Evolutionary conservation across 2,797 vertebrate genomes (phyloP).

Genomic region (Halcyon chelicuti): DNA sequence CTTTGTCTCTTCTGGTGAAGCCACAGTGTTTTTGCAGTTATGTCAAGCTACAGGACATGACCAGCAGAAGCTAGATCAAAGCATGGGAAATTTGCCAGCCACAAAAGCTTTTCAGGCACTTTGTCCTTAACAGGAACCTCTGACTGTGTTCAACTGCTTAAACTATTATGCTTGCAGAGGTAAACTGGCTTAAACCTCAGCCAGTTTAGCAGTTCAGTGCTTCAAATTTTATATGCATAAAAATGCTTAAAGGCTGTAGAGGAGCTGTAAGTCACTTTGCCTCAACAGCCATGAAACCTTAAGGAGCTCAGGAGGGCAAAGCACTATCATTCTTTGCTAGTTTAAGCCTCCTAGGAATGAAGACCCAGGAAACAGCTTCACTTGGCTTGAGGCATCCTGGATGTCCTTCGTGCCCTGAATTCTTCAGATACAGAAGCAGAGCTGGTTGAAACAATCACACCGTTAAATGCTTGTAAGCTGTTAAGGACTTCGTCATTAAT

Average conservation of each 20-base stretch:
- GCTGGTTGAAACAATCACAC: not conserved
- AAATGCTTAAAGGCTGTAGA: constrained; percentile 20
- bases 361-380: not conserved
- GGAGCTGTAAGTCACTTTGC: constrained; percentile 41
- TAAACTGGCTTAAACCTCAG: constrained; percentile 36
- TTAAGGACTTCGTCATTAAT: not conserved
- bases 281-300: not conserved
- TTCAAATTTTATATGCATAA: constrained; percentile 19
- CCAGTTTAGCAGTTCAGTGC: constrained; percentile 25
- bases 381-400: not conserved
- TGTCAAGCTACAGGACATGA: not conserved
- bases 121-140: not conserved
- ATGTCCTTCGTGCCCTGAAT: not conserved
- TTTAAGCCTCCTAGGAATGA: not conserved
- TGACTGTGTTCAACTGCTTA: not conserved
- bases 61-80: not conserved
- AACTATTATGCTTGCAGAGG: not conserved
- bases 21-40: not conserved
- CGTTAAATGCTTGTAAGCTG: not conserved
- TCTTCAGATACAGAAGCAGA: not conserved
- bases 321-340: not conserved
- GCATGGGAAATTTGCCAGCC: not conserved
- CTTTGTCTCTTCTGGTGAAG: not conserved
- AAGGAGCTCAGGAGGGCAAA: constrained; percentile 18
- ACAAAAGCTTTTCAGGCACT: not conserved